These are phyloP conservation scores for Acestrorhynchus altus DNA, from an alignment of 2,797 vertebrate species.

Conservation along the genomic window DNA sequence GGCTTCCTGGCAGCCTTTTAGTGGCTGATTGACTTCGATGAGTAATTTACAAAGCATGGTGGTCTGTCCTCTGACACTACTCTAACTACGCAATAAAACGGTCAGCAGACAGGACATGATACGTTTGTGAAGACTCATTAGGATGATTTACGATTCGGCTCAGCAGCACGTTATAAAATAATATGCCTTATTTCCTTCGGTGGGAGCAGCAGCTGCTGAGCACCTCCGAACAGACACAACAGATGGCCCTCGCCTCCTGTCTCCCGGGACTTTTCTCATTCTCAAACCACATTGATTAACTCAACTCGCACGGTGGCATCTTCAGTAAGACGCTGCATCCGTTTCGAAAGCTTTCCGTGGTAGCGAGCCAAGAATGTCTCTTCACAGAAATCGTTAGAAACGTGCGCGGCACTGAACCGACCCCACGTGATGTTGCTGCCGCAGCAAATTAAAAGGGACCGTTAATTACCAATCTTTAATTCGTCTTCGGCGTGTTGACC, in stretches of 20 bases:
- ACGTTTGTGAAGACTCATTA: not conserved
- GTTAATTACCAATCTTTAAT: not conserved
- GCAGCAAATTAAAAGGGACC: not conserved
- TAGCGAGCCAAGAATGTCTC: not conserved
- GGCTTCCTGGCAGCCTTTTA: not conserved
- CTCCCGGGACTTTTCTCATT: conserved; percentile 5
- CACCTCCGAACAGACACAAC: conserved; percentile 25
- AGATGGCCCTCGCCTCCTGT: conserved; percentile 40
- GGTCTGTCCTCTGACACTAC: not conserved
- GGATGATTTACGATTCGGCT: conserved; percentile 6
- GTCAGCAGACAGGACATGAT: not conserved
- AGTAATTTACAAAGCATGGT: not conserved
- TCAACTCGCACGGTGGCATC: not conserved
- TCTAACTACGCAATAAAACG: not conserved
- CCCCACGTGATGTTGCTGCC: not conserved
- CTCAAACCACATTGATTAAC: conserved; percentile 17
- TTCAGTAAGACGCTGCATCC: not conserved
- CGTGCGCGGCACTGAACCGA: not conserved
- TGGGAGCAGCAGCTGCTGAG: conserved; percentile 28
- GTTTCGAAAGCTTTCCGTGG: not conserved
- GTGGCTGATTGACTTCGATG: not conserved
- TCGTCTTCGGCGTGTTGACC: not conserved
- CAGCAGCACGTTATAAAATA: not conserved
- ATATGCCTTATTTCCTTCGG: conserved; percentile 18
- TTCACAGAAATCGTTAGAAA: not conserved